Evolutionary conservation across 1,140 invertebrate species (phyloP).

Genomic region (Anastrepha ludens): DNA sequence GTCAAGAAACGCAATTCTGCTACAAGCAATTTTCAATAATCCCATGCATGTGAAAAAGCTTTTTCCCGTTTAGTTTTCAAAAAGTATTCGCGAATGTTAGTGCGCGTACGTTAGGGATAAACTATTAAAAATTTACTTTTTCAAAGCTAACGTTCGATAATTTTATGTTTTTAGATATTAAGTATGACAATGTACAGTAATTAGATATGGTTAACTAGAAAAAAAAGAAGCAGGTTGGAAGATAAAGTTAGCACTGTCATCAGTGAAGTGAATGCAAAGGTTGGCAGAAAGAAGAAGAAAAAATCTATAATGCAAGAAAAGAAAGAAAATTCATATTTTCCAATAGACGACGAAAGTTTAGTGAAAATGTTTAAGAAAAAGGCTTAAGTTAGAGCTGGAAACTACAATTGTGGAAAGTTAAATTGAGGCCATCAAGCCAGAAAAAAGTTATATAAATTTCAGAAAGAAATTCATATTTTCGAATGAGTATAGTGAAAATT

Average conservation of each 20-base stretch:
- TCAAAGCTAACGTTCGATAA: not conserved
- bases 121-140: not conserved
- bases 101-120: slow-evolving; percentile 29
- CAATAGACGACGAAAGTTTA: too few species aligned
- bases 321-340: slow-evolving; percentile 54
- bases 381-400: too few species aligned
- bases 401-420: too few species aligned
- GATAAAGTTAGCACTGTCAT: not conserved
- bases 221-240: not conserved
- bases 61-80: slow-evolving; percentile 67
- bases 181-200: not conserved
- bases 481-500: not conserved
- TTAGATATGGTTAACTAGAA: not conserved
- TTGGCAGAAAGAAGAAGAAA: slow-evolving; percentile 29
- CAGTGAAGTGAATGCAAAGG: not conserved
- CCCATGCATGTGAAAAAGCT: slow-evolving; percentile 66
- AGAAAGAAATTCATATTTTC: not conserved
- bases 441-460: not conserved
- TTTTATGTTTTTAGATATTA: not conserved
- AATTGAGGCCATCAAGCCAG: not conserved
- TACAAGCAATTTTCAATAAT: slow-evolving; percentile 70
- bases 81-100: slow-evolving; percentile 68
- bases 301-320: slow-evolving; percentile 12
- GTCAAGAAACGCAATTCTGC: not conserved
- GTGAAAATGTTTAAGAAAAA: too few species aligned